Base-by-base conservation (phyloP, 2,113 vertebrate species). In the Phalacrocorax brasilianus region DNA sequence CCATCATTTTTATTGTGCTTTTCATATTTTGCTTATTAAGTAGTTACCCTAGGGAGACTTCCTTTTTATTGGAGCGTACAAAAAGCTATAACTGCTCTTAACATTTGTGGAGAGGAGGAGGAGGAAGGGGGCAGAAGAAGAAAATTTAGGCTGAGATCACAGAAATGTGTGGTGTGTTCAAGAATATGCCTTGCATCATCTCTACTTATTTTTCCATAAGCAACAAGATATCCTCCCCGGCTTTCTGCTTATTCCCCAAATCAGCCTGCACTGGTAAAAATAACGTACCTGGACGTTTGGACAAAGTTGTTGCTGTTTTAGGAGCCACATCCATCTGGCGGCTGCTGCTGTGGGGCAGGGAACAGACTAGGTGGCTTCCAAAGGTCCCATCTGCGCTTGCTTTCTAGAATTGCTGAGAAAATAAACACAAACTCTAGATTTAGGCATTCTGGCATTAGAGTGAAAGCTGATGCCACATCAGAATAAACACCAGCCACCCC, bases 1-100 rank as follows among this genome's bases (percentile, higher is more conserved):
- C 50, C 55, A 79, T 70, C 1, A 70, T 66, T 94, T 94, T 85
- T 88, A 73, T 70, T 85, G 63, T 88, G 71, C 28, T 91, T 96
- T 95, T 93, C 78, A 55, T 88, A 96, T 88, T 81, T 96, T 95
- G 47, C 77, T 79, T 95, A 94, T 94, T 95, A 95, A 96, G 47
- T 76, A 91, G 66, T 91, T 91, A 85, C 84, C 58, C 84, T n/a
- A 79, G 50, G 74, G 80, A 95, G 38, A 73, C 45, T 47, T 79
- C 58, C 38, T 85, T 93, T 88, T 78, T 80, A 87, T 35, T 86
- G 86, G 56, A 91, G 85, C 6, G 27, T 27, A 74, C 49, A 83
- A 75, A 97, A 95, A 89, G 35, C 45, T 89, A 1, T 76, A 75
- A 65, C 68, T 87, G 65, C 52, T 81, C 52, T 92, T 90, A 90